Percentiles rank a stretch among this genome's conserved stretches.
Conservation (phyloP, 2,888 invertebrate genomes). For the Aricia artaxerxes region DNA sequence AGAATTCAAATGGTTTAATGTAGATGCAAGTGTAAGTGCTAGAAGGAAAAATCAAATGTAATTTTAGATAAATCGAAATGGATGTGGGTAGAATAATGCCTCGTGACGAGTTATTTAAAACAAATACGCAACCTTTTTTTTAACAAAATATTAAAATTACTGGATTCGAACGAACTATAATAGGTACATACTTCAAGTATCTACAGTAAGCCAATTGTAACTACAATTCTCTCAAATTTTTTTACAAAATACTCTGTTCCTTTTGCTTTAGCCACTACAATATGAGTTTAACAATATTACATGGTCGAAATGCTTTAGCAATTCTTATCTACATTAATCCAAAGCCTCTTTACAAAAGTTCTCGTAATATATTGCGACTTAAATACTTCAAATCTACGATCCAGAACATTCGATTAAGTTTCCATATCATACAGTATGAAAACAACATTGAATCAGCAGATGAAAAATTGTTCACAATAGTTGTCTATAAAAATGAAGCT, state of each 20-base stretch:
- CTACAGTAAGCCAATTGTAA: conserved; percentile 30
- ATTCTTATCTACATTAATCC: conserved; percentile 24
- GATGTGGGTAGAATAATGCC: conserved; percentile 17
- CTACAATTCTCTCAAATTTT: conserved; percentile 12
- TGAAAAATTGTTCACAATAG: conserved; percentile 44
- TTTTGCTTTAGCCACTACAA: conserved; percentile 23
- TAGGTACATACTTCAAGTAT: conserved; percentile 11
- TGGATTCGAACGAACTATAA: conserved; percentile 19
- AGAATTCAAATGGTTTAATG: conserved; percentile 15
- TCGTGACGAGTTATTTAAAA: background rate
- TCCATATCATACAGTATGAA: conserved; percentile 37
- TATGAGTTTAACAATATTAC: conserved; percentile 13
- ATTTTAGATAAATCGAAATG: conserved; percentile 11
- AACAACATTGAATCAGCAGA: conserved; percentile 43
- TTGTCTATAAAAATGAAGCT: conserved; percentile 54
- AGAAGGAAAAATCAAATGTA: conserved; percentile 11
- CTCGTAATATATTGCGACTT: conserved; percentile 15
- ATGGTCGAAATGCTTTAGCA: conserved; percentile 27
- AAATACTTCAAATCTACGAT: conserved; percentile 25
- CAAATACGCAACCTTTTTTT: background rate
- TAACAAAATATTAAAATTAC: conserved; percentile 13
- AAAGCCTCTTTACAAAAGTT: conserved; percentile 31
- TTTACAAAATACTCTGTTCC: background rate
- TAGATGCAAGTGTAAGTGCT: conserved; percentile 25
- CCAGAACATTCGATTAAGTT: conserved; percentile 27